Evolutionary conservation across 2,113 vertebrate species (phyloP), one percentile per base, ranked within the genome.

Genomic region (Clarias batrachus): DNA sequence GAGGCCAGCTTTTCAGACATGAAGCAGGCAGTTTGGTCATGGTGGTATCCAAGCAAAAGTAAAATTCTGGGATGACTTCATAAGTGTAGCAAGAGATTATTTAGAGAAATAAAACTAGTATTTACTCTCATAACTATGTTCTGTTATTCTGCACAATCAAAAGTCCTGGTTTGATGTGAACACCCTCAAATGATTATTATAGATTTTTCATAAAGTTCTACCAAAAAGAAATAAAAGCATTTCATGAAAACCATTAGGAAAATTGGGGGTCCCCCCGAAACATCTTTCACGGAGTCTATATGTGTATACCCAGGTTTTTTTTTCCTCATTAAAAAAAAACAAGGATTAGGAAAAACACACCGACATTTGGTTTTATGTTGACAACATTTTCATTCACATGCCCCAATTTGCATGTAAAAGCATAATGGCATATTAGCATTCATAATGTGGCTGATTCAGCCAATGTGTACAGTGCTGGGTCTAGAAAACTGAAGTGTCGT

Each of bases 401-500:
- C 41, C 52, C 25, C 25, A 37, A 78, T 81, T 83, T 57, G 27
- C 81, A 88, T 63, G 62, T 25, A 66, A 68, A 80, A 71, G 41
- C 62, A 87, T 87, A 85, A 82, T 14, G 52, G 19, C 27, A 25
- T 54, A 65, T 78, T 66, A 59, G 71, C 78, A 62, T 59, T 14
- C 21, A 25, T 81, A 81, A 62, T 81, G 59, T 23, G 11, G 57
- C 21, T 8, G 78, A 81, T 77, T 87, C 66, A 63, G 83, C 52
- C 37, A 79, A 59, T 16, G 60, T 85, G 74, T 80, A 85, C 41
- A 71, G 62, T 66, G 30, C 60, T 82, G 16, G 25, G 23, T 73
- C 78, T 78, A 57, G 68, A 82, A 81, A 86, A 60, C 85, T 63
- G 66, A 87, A 85, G 62, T 62, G 68, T 62, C 73, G 87, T n/a